Conservation (phyloP, 2,113 vertebrate genomes). For the Oophaga pumilio region DNA sequence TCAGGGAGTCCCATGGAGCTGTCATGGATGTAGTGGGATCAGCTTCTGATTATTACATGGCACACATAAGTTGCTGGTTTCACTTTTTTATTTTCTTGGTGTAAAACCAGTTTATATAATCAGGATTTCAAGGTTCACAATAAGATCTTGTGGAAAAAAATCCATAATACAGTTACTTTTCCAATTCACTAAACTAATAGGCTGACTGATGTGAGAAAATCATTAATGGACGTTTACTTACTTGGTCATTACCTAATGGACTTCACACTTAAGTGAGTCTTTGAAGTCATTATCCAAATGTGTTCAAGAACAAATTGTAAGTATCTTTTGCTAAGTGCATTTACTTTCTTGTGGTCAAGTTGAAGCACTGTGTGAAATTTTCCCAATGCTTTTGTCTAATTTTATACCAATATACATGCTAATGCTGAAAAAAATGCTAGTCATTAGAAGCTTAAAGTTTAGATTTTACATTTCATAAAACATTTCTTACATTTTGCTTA, state of each 20-base stretch:
- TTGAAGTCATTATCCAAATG: constrained; percentile 24
- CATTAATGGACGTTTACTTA: constrained; percentile 13
- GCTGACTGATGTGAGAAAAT: constrained; percentile 23
- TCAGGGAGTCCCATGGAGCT: too few species aligned
- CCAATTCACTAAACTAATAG: constrained; percentile 23
- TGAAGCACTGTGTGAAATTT: constrained; percentile 1
- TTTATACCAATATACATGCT: not conserved
- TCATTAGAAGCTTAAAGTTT: not conserved
- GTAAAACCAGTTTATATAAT: too few species aligned
- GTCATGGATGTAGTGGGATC: too few species aligned
- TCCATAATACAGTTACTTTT: constrained; percentile 13
- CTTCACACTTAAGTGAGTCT: constrained; percentile 33
- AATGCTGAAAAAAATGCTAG: not conserved
- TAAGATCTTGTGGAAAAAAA: not conserved
- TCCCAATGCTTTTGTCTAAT: not conserved
- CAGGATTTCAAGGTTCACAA: not conserved
- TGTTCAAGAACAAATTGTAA: constrained; percentile 4
- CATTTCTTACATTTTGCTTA: too few species aligned
- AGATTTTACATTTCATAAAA: too few species aligned
- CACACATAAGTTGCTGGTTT: too few species aligned
- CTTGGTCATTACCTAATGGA: constrained; percentile 30
- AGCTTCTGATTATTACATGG: too few species aligned
- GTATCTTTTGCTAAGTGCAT: constrained; percentile 16
- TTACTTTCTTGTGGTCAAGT: constrained; percentile 8
- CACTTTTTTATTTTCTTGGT: too few species aligned